Conservation (phyloP, 2,888 invertebrate genomes). For the Calameuta pallipes region DNA sequence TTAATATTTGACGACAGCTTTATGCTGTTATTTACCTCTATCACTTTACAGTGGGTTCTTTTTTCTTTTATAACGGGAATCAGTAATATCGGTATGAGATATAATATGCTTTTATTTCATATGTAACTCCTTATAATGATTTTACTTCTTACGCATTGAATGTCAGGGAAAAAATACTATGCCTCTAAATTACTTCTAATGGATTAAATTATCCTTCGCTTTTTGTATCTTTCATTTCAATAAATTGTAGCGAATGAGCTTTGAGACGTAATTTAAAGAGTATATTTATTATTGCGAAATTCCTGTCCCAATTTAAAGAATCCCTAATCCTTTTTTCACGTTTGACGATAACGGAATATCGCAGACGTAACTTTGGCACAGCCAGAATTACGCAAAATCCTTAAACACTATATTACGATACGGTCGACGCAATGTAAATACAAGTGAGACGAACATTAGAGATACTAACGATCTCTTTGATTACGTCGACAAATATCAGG, state of each 20-base stretch:
- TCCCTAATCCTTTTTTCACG: neutral
- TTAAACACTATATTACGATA: neutral
- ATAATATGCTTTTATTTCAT: constrained; percentile 21
- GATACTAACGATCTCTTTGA: neutral
- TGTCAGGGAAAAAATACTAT: neutral
- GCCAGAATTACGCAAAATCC: neutral
- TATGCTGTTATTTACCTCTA: neutral
- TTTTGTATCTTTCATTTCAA: constrained; percentile 8
- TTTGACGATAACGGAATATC: neutral
- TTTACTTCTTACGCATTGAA: constrained; percentile 3
- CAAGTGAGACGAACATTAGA: neutral
- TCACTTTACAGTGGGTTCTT: neutral
- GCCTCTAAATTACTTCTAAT: neutral
- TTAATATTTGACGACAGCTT: neutral
- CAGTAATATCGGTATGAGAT: constrained; percentile 9
- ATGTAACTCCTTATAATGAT: constrained; percentile 17
- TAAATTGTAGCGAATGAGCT: constrained; percentile 6
- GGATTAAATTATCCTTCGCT: neutral
- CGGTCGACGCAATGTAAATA: neutral
- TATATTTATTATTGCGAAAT: constrained; percentile 11
- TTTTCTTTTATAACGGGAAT: neutral
- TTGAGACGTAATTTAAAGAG: neutral
- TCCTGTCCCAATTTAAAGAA: constrained; percentile 8
- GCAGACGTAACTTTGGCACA: neutral
- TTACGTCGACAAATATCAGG: neutral